Conservation (phyloP, 1,140 invertebrate species). For the Rhysida immarginata region DNA sequence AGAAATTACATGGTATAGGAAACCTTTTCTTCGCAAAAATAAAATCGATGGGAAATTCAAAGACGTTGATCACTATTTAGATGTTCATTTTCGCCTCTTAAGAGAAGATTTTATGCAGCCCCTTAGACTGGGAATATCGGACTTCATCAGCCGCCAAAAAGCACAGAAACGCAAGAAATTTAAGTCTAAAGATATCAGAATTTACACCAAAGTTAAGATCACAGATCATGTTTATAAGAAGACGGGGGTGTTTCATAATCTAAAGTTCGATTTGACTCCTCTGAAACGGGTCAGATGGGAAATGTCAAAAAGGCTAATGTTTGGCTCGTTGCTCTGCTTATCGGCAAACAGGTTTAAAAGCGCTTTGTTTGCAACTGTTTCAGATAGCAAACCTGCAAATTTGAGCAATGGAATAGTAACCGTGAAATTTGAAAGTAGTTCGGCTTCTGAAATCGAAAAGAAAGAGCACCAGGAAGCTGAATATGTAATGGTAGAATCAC, state of each 20-base stretch:
- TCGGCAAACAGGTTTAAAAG: constrained; percentile 47
- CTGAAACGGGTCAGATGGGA: constrained; percentile 3
- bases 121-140: constrained; percentile 25
- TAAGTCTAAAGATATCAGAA: neutral
- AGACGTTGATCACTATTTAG: constrained; percentile 27
- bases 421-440: constrained; percentile 12
- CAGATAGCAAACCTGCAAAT: constrained; percentile 35
- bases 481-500: constrained; percentile 5
- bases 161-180: neutral
- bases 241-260: neutral
- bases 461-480: neutral
- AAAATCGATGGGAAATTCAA: neutral
- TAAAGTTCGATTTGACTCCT: neutral
- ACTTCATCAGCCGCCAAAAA: neutral
- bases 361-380: constrained; percentile 47
- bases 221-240: neutral
- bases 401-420: constrained; percentile 34
- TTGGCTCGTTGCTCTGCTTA: constrained; percentile 54
- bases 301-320: constrained; percentile 43
- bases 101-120: constrained; percentile 33
- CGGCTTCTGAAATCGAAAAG: neutral
- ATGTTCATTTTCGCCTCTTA: constrained; percentile 33
- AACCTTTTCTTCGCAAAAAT: neutral
- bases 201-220: neutral
- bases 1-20: neutral